phyloP scores from a whole-genome alignment of 92 coral and sea anemone species.

The Zoanthus solanderi region DNA sequence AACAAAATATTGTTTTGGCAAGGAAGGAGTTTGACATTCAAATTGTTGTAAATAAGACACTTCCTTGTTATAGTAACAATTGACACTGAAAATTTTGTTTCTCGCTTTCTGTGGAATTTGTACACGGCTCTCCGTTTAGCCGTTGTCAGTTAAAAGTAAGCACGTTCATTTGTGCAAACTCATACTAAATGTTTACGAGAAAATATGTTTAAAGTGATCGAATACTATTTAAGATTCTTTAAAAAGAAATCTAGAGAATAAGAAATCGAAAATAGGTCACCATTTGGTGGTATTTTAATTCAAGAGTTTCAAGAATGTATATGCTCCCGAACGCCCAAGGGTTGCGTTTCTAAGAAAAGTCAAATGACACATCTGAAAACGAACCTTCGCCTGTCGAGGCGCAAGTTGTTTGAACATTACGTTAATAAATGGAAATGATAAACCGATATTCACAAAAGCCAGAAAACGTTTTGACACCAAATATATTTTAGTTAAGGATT shows the following conservation, averaged over 20 bases:
- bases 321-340: too few relatives aligned
- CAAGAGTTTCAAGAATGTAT: too few relatives aligned
- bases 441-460: too few relatives aligned
- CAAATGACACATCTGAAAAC: too few relatives aligned
- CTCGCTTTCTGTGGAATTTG: neutral
- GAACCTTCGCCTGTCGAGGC: too few relatives aligned
- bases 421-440: too few relatives aligned
- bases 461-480: too few relatives aligned
- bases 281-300: neutral
- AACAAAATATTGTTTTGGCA: neutral
- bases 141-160: neutral
- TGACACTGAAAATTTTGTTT: neutral
- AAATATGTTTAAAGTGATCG: constrained; percentile 9
- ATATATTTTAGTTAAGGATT: too few relatives aligned
- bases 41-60: constrained; percentile 18
- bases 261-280: neutral
- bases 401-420: too few relatives aligned
- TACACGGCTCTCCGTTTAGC: neutral
- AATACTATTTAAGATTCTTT: constrained; percentile 31
- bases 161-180: neutral
- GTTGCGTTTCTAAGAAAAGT: too few relatives aligned
- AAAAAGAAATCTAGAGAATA: neutral
- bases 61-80: neutral
- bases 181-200: constrained; percentile 3
- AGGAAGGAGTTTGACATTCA: neutral